Base-by-base conservation (phyloP, 2,113 vertebrate species). In the Felis chaus region DNA sequence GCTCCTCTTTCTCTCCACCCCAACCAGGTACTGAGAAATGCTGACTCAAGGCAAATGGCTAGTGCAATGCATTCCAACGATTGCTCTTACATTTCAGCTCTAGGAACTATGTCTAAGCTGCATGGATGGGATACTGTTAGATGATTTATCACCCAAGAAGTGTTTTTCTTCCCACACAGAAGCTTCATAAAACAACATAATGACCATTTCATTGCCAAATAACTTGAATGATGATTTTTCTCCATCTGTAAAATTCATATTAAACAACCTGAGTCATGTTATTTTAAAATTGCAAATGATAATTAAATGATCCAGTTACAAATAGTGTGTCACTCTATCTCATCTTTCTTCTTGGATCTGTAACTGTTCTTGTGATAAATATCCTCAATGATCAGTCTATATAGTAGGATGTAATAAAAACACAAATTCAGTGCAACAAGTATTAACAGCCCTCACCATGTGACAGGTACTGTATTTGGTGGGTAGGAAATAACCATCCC, bases 261-360 rank as follows among this genome's bases (percentile, higher is more conserved):
- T 81, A 95, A 65, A 81, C 71, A 95, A 80, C 15, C 36, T 78
- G 71, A 94, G 79, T 69, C 45, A 81, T 82, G 41, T 31, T 88
- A 89, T 91, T 98, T 96, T 96, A 85, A 93, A 96, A 53, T 41
- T 95, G 36, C 45, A 96, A 93, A 93, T 86, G 53, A 89, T 93
- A 92, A 92, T 92, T 74, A 89, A 85, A 78, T 94, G 83, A 95
- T 79, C 36, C 83, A 41, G 73, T 91, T 96, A 82, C 31, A 95
- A 97, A 57, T 36, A 94, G 16, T 41, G 29, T 79, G 36, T 71
- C 50, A 71, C 16, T 90, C 61, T 90, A 85, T 89, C 68, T 68
- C 63, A 90, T 85, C 19, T 93, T 81, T 84, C 36, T 96, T 92
- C 85, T 81, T 65, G 33, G 5, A 74, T 87, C 31, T 95, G 41